These are phyloP conservation scores for Anthonomus grandis DNA, from an alignment of 1,140 invertebrate species.

Conservation along the genomic window DNA sequence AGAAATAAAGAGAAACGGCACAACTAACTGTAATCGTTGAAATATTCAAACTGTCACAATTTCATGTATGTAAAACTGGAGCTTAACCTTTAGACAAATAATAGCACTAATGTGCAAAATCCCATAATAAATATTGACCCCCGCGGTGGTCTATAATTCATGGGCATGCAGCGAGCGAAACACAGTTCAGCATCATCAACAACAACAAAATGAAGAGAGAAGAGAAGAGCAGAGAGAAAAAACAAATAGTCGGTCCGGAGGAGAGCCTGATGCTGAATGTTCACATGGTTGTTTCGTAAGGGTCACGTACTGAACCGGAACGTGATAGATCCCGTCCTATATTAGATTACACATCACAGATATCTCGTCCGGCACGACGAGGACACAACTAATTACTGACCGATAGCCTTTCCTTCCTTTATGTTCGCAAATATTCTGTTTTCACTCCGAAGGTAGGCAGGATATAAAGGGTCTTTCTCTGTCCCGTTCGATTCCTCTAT, in stretches of 20 bases:
- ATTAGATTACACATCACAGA: slow-evolving; percentile 44
- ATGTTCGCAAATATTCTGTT: slow-evolving; percentile 29
- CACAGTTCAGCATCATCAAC: no score
- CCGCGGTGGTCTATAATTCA: slow-evolving; percentile 22
- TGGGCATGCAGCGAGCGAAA: slow-evolving; percentile 15
- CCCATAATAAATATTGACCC: slow-evolving; percentile 25
- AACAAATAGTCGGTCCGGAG: slow-evolving; percentile 37
- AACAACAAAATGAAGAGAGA: no score
- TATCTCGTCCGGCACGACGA: slow-evolving; percentile 35
- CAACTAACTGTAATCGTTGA: no score
- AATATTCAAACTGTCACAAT: no score
- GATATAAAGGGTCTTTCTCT: no score
- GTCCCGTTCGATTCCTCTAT: no score
- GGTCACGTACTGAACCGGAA: slow-evolving; percentile 43
- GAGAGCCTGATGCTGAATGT: slow-evolving; percentile 34
- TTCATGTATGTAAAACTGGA: no score
- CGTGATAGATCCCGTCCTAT: slow-evolving; percentile 44
- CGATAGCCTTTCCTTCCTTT: slow-evolving; percentile 36
- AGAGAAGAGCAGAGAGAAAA: slow-evolving; percentile 38
- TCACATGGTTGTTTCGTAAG: slow-evolving; percentile 42
- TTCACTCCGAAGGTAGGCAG: slow-evolving; percentile 8
- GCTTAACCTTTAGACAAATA: no score
- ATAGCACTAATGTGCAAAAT: slow-evolving; percentile 16
- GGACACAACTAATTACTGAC: slow-evolving; percentile 40
- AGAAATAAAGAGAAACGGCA: no score